Evolutionary conservation across 1,140 invertebrate species (phyloP), one percentile per base, ranked within the genome.

Genomic region (Drosophila neocordata): DNA sequence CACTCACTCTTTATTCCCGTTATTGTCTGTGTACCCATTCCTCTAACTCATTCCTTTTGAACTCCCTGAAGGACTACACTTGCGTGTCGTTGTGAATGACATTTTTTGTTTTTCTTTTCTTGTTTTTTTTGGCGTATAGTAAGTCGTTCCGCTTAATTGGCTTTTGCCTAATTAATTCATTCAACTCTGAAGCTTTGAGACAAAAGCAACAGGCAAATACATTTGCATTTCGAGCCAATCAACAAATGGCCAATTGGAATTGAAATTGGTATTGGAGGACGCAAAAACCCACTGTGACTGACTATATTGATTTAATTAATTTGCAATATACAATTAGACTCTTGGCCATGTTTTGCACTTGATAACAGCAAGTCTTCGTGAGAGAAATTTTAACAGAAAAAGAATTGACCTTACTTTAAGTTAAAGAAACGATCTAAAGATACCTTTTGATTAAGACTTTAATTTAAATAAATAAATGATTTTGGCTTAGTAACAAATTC

Each of bases 111-210:
- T 75, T 65, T 64, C 67, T 24, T 24, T 24, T 24, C 24, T 24
- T 24, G 1, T 24, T 24, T 24, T 24, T 24, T 24, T 31, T 31
- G 27, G 27, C 27, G 27, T 31, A 31, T 31, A 31, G 71, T 64
- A 64, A 80, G 75, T 88, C 79, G 79, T 79, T 87, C 82, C 70
- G 73, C 69, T 87, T 88, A 88, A 88, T 88, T 88, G 83, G 75
- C 83, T 88, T 88, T 88, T 74, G 83, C 73, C 84, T 83, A 88
- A 88, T 88, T 88, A 88, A 88, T 88, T 88, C 83, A 82, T 60
- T 83, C 64, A 38, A 60, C 27, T 55, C 52, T 64, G 71, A 15
- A 51, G 52, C 34, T 48, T 11, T 48, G 15, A 52, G 72, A 59
- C 64, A 65, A 34, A 13, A 60, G 69, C 77, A 66, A 60, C 31